Evolutionary conservation across 2,888 invertebrate genomes (phyloP).

Genomic region (Nowickia ferox): DNA sequence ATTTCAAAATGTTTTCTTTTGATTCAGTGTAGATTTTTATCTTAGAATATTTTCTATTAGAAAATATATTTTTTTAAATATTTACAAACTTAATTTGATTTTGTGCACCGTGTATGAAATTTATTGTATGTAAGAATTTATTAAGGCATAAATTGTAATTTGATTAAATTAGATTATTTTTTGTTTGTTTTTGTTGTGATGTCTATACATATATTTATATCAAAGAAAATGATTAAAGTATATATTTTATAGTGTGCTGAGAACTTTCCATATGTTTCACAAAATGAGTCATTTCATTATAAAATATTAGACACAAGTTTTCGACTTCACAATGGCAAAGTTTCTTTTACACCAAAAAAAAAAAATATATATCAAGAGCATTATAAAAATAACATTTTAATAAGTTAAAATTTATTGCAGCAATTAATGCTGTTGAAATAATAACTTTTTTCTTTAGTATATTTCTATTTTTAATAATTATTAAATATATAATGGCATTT

Average conservation of each 20-base stretch:
- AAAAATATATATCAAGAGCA: neutral
- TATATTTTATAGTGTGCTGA: constrained; percentile 20
- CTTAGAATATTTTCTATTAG: neutral
- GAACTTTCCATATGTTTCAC: constrained; percentile 15
- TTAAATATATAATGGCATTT: constrained; percentile 7
- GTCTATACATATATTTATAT: neutral
- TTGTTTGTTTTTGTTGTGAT: neutral
- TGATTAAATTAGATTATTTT: neutral
- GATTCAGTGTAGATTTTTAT: neutral
- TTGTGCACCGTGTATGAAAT: neutral
- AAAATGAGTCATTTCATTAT: constrained; percentile 17
- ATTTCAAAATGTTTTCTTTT: neutral
- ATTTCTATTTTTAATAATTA: neutral
- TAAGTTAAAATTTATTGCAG: neutral
- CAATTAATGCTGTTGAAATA: constrained; percentile 9
- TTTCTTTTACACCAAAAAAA: neutral
- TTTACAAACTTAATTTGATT: neutral
- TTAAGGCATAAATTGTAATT: neutral
- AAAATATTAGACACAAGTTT: neutral
- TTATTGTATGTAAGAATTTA: neutral
- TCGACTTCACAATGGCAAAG: neutral
- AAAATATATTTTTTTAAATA: neutral
- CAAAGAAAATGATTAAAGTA: neutral
- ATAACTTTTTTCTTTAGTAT: neutral
- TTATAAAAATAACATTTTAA: neutral